A percentile compares a stretch with the other conserved stretches of the same genome.
Evolutionary conservation across 2,888 invertebrate genomes (phyloP).

Genomic region (Chrysodeixis includens): DNA sequence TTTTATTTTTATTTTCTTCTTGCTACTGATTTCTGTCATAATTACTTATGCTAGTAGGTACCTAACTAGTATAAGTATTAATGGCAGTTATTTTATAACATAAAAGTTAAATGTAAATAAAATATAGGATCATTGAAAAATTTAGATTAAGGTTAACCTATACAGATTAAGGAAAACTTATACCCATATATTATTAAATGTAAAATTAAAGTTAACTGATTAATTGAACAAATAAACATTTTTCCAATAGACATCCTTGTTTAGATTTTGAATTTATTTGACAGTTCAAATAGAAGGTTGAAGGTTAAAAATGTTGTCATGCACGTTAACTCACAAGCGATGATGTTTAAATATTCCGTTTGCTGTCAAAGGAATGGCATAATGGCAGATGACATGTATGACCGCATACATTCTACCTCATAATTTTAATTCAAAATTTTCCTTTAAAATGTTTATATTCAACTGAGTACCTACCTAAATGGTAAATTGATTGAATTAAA

Average conservation of each 20-base stretch:
- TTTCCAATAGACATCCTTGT: background rate
- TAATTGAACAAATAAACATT: too few relatives aligned
- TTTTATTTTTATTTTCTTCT: background rate
- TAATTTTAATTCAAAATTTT: background rate
- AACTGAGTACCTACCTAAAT: too few relatives aligned
- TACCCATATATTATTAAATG: too few relatives aligned
- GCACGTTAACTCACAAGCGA: background rate
- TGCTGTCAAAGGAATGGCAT: conserved; percentile 18
- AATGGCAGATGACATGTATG: conserved; percentile 5
- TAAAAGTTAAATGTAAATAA: too few relatives aligned
- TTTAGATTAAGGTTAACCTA: too few relatives aligned
- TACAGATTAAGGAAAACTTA: too few relatives aligned
- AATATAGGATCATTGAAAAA: too few relatives aligned
- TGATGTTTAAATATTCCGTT: conserved; percentile 34
- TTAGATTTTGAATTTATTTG: background rate
- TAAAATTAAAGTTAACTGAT: too few relatives aligned
- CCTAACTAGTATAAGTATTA: too few relatives aligned
- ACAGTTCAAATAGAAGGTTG: background rate
- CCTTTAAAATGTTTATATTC: background rate
- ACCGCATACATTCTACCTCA: background rate
- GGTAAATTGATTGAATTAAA: too few relatives aligned
- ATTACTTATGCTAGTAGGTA: too few relatives aligned
- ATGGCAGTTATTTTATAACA: too few relatives aligned
- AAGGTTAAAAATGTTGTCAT: conserved; percentile 3
- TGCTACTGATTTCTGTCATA: background rate